Conservation (phyloP, 2,113 vertebrate genomes). For the Alligator sinensis region DNA sequence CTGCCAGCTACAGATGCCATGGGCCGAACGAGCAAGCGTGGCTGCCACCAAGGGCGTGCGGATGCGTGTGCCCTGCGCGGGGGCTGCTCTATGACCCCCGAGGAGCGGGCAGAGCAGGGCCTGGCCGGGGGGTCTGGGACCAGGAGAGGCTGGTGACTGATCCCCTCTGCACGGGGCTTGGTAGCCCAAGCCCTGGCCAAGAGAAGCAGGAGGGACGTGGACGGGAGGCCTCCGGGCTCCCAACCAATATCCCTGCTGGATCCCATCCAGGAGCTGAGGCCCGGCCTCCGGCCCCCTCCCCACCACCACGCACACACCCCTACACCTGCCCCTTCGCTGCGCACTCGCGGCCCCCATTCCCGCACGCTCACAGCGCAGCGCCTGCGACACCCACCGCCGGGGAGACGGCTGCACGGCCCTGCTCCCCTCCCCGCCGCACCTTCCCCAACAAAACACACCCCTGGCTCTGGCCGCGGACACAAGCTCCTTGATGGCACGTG, state of each 20-base stretch:
- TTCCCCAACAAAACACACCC: constrained; percentile 41
- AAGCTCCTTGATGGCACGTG: constrained; percentile 34
- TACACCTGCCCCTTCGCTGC: not conserved
- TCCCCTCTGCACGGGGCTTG: too few relatives aligned
- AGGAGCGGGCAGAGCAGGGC: too few relatives aligned
- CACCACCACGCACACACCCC: not conserved
- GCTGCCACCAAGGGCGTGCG: not conserved
- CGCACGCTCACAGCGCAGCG: not conserved
- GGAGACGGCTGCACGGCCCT: not conserved
- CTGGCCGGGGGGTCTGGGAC: not conserved
- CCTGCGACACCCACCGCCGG: constrained; percentile 41
- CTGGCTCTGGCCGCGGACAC: constrained; percentile 37
- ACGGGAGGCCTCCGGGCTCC: not conserved
- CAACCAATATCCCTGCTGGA: not conserved
- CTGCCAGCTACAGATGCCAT: not conserved
- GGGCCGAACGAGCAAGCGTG: too few relatives aligned
- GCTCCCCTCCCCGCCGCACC: not conserved
- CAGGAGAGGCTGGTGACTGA: not conserved
- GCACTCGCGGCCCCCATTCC: not conserved
- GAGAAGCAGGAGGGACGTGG: not conserved
- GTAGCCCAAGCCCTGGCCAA: too few relatives aligned
- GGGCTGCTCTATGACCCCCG: not conserved
- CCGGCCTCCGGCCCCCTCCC: not conserved
- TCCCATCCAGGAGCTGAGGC: not conserved
- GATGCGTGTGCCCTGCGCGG: fast-evolving